Conservation (phyloP, 2,888 invertebrate genomes). For the Apamea monoglypha region DNA sequence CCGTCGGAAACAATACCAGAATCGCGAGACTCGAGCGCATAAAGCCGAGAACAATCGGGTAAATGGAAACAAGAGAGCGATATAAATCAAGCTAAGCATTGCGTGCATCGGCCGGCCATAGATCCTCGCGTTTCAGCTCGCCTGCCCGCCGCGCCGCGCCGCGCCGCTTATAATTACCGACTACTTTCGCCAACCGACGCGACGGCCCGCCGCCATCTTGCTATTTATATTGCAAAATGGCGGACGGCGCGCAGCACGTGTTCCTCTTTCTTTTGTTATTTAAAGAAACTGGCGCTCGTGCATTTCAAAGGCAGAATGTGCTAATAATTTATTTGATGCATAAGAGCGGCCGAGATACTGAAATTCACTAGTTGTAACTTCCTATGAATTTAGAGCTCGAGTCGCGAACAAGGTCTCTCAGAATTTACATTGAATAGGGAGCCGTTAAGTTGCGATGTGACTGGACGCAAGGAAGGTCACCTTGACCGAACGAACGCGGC, state of each 20-base stretch:
- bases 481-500: conserved; percentile 82
- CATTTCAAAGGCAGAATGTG: conserved; percentile 68
- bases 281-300: conserved; percentile 73
- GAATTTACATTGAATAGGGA: conserved; percentile 88
- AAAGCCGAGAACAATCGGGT: conserved; percentile 87
- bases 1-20: conserved; percentile 86
- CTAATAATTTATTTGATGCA: conserved; percentile 62
- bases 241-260: conserved; percentile 84
- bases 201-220: conserved; percentile 87
- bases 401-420: conserved; percentile 78
- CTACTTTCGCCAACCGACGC: conserved; percentile 88
- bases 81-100: conserved; percentile 89
- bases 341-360: conserved; percentile 42
- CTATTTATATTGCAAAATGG: conserved; percentile 90
- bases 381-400: conserved; percentile 71
- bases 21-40: conserved; percentile 81
- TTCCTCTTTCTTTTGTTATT: conserved; percentile 85
- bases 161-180: conserved; percentile 87
- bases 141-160: conserved; percentile 79
- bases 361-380: conserved; percentile 59
- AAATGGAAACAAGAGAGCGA: conserved; percentile 87
- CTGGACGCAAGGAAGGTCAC: conserved; percentile 85
- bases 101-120: conserved; percentile 87
- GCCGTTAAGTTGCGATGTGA: conserved; percentile 83
- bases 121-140: conserved; percentile 86